phyloP scores from a whole-genome alignment of 2,888 invertebrate species.

The Melitaea athalia region DNA sequence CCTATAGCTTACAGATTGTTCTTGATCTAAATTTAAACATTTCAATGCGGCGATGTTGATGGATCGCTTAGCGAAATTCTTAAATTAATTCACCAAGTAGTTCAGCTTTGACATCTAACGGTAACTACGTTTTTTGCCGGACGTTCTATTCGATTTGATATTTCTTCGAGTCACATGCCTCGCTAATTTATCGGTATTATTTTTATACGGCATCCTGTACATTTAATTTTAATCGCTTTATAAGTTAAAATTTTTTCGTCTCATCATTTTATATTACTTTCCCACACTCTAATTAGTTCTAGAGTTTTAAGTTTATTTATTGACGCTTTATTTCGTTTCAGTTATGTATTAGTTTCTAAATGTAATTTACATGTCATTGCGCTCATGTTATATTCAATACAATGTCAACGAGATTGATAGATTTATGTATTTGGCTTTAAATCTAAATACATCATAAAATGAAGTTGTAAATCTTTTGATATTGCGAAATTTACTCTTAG shows the following conservation, averaged over 20 bases:
- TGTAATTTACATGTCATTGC: not conserved
- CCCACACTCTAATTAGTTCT: not conserved
- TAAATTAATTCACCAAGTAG: conserved; percentile 12
- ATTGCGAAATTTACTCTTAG: not conserved
- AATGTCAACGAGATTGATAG: not conserved
- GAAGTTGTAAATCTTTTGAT: not conserved
- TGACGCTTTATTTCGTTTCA: not conserved
- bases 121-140: conserved; percentile 18
- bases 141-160: conserved; percentile 13
- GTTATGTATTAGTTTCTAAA: not conserved
- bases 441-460: not conserved
- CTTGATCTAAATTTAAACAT: conserved; percentile 3
- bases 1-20: not conserved
- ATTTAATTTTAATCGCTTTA: not conserved
- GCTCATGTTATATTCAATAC: not conserved
- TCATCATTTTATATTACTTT: not conserved
- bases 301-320: not conserved
- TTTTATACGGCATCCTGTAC: not conserved
- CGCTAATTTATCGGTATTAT: conserved; percentile 8
- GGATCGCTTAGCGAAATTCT: conserved; percentile 17
- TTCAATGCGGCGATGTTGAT: conserved; percentile 14
- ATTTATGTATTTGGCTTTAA: not conserved
- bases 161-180: not conserved
- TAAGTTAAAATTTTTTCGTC: not conserved
- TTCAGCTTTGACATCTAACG: conserved; percentile 20